Conservation (phyloP, 1,140 invertebrate species). For the Choristoneura fumiferana region DNA sequence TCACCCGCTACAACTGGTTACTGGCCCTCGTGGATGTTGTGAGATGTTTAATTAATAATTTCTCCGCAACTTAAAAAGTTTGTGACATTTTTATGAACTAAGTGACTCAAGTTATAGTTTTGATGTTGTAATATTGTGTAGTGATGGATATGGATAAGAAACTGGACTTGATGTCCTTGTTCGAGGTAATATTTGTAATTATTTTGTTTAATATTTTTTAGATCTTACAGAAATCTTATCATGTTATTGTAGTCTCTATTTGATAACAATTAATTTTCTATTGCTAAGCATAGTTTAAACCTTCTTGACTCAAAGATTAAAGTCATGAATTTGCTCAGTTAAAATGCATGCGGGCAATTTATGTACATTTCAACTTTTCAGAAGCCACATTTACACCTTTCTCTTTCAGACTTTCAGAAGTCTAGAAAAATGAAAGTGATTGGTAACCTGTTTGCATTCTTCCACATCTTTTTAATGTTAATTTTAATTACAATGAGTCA, state of each 20-base stretch:
- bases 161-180: slow-evolving; percentile 71
- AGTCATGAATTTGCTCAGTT: background rate
- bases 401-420: slow-evolving; percentile 16
- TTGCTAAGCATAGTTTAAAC: no score
- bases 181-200: slow-evolving; percentile 62
- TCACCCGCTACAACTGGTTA: slow-evolving; percentile 22
- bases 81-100: slow-evolving; percentile 22
- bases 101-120: slow-evolving; percentile 44
- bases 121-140: slow-evolving; percentile 43
- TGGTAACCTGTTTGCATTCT: background rate
- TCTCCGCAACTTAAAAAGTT: slow-evolving; percentile 18
- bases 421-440: slow-evolving; percentile 7
- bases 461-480: background rate
- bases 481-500: no score
- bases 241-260: no score
- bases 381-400: slow-evolving; percentile 11
- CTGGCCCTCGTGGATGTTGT: slow-evolving; percentile 17
- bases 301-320: no score
- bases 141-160: slow-evolving; percentile 70
- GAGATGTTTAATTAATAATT: slow-evolving; percentile 28
- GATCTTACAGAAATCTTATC: background rate
- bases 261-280: no score
- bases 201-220: background rate
- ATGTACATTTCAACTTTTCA: slow-evolving; percentile 1
- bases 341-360: background rate